Percentiles rank a stretch among this genome's conserved stretches.
Conservation (phyloP, 2,888 invertebrate genomes). For the Alviniconcha strummeri region DNA sequence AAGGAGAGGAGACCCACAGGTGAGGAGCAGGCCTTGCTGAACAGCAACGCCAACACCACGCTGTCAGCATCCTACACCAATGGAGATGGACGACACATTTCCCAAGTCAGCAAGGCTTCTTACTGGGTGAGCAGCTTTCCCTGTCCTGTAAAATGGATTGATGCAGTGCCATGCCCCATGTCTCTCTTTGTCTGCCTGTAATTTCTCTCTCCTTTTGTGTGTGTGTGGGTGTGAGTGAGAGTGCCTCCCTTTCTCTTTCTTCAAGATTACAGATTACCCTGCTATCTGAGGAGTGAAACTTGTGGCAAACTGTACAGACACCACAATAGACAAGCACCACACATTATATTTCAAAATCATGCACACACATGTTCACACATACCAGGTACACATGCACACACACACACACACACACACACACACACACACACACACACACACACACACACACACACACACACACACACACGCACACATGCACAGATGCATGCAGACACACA, state of each 20-base stretch:
- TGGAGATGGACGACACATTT: too few species aligned
- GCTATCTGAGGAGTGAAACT: too few species aligned
- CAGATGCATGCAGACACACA: not conserved
- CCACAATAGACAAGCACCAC: not conserved
- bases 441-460: not conserved
- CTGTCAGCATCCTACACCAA: slow-evolving; percentile 8
- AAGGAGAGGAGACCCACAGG: not conserved
- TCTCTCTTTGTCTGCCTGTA: too few species aligned
- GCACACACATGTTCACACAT: not conserved
- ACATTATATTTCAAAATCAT: not conserved
- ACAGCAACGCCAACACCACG: not conserved
- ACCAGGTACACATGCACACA: not conserved
- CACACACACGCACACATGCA: not conserved
- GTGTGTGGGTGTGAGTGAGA: too few species aligned
- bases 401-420: not conserved
- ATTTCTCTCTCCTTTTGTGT: too few species aligned
- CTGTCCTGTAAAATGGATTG: too few species aligned
- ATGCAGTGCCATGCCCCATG: too few species aligned
- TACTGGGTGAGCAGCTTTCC: not conserved
- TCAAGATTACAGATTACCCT: too few species aligned
- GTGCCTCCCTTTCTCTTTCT: too few species aligned
- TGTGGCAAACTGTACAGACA: not conserved
- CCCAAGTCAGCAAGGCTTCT: not conserved
- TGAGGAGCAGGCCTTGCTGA: slow-evolving; percentile 9
- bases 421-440: too few species aligned